phyloP scores from a whole-genome alignment of 92 coral and sea anemone species.

The Parazoanthus darwini region DNA sequence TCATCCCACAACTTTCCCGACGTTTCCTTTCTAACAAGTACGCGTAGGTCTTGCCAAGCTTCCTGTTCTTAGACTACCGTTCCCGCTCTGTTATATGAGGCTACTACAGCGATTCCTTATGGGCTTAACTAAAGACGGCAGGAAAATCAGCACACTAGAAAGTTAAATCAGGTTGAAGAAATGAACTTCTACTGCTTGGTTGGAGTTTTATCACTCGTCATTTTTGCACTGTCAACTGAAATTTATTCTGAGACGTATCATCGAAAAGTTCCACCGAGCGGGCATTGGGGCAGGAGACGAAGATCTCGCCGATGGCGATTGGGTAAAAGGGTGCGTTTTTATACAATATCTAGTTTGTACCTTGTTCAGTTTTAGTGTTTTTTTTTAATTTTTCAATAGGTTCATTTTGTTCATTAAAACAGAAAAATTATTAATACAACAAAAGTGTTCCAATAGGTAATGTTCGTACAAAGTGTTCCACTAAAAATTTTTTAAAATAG shows the following conservation, averaged over 20 bases:
- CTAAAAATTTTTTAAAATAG: no score
- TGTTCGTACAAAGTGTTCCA: no score
- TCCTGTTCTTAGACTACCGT: not conserved
- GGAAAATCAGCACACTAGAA: not conserved
- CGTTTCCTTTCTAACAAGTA: no score
- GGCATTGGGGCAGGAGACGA: not conserved
- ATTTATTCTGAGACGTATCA: not conserved
- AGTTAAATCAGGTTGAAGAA: not conserved
- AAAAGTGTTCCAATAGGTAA: no score
- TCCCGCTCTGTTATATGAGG: not conserved
- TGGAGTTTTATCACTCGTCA: not conserved
- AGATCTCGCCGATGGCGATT: not conserved
- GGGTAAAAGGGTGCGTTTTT: not conserved
- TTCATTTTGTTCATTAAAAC: no score
- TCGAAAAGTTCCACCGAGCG: not conserved
- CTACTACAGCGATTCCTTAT: not conserved
- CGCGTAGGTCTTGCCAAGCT: not conserved
- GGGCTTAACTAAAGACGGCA: not conserved
- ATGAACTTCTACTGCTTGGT: not conserved
- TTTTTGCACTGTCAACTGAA: not conserved
- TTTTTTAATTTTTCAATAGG: no score
- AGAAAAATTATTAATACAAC: no score
- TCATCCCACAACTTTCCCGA: not conserved
- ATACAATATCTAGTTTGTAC: not conserved
- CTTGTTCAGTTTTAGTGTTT: no score